These are phyloP conservation scores for Colletes latitarsis DNA, from an alignment of 1,140 invertebrate genomes.

Conservation along the genomic window DNA sequence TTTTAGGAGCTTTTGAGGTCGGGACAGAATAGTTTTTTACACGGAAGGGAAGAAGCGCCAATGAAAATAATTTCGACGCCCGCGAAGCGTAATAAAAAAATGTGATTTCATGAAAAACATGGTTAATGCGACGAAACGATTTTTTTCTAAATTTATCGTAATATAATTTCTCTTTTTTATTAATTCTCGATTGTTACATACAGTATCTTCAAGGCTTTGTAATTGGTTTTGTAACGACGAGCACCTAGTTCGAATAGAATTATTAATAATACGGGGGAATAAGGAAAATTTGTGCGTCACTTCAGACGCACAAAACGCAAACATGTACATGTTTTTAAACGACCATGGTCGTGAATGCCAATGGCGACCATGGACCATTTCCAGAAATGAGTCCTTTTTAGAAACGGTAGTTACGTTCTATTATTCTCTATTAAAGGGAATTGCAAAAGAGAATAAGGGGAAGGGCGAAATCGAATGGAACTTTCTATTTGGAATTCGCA, in stretches of 20 bases:
- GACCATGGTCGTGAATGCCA: slow-evolving; percentile 27
- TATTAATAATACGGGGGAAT: neutral
- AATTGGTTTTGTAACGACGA: neutral
- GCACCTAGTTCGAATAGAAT: neutral
- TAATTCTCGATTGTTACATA: too few species aligned
- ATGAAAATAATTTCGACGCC: neutral
- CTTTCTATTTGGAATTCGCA: neutral
- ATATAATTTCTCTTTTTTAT: too few species aligned
- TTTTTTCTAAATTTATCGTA: too few species aligned
- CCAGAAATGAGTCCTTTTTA: slow-evolving; percentile 9
- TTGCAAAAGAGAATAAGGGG: neutral
- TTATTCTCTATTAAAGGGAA: slow-evolving; percentile 28
- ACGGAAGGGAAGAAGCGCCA: neutral
- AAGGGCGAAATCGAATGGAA: neutral
- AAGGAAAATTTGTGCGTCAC: neutral
- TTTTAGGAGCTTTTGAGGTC: neutral
- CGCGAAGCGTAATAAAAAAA: too few species aligned
- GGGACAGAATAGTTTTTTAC: neutral
- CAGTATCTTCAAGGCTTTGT: too few species aligned
- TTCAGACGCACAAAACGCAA: neutral
- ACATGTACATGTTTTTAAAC: neutral
- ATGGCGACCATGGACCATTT: too few species aligned
- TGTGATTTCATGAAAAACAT: too few species aligned
- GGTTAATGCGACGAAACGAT: too few species aligned
- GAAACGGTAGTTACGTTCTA: slow-evolving; percentile 8